These are phyloP conservation scores for Xylophagus ater DNA, from an alignment of 2,888 invertebrate genomes.

Conservation along the genomic window DNA sequence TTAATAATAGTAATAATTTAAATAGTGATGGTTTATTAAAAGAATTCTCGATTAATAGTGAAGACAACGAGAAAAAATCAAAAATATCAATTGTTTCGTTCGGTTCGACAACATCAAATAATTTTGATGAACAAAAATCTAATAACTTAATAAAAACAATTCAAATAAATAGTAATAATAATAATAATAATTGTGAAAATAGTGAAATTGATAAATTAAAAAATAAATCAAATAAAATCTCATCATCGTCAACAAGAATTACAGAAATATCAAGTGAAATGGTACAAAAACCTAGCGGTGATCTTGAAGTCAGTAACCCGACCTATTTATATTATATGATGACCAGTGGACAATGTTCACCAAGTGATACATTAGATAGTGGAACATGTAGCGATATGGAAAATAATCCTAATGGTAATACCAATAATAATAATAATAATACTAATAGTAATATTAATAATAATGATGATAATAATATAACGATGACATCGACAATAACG, in stretches of 20 bases:
- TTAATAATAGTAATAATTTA: too few relatives aligned
- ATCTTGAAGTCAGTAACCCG: conserved; percentile 28
- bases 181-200: not conserved
- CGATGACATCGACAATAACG: too few relatives aligned
- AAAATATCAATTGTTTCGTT: conserved; percentile 16
- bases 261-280: conserved; percentile 21
- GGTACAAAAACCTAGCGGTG: conserved; percentile 25
- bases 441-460: not conserved
- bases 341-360: conserved; percentile 73
- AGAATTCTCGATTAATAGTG: too few relatives aligned
- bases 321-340: conserved; percentile 42
- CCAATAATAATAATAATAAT: conserved; percentile 13
- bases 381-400: conserved; percentile 79
- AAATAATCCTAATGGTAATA: conserved; percentile 25
- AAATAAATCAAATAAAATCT: conserved; percentile 1
- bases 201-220: not conserved
- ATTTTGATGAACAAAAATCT: conserved; percentile 2
- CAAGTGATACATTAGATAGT: conserved; percentile 69
- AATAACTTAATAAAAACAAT: too few relatives aligned
- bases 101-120: not conserved
- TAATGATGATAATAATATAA: conserved; percentile 8
- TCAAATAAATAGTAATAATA: not conserved
- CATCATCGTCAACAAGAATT: conserved; percentile 15
- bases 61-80: conserved; percentile 7
- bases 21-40: too few relatives aligned